Percentiles rank a stretch among this genome's conserved stretches.
Conservation (phyloP, 2,113 vertebrate species). For the Sander vitreus region DNA sequence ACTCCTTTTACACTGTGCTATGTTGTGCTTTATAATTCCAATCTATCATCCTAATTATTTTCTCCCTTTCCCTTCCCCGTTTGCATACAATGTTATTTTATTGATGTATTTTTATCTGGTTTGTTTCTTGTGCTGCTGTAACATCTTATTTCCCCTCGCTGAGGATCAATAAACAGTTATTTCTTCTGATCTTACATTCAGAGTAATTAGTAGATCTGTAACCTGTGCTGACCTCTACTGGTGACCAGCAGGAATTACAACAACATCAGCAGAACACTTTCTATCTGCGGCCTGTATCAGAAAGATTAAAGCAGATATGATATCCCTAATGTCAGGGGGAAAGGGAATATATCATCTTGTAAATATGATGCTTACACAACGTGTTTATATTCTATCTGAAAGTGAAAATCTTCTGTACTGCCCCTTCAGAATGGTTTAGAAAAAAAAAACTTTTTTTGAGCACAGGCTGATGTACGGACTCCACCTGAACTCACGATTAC, state of each 20-base stretch:
- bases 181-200: background rate
- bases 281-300: background rate
- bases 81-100: too few species aligned
- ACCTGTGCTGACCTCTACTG: background rate
- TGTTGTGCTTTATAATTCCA: too few species aligned
- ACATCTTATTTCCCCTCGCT: too few species aligned
- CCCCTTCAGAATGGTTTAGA: background rate
- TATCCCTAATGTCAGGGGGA: background rate
- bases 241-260: background rate
- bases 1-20: too few species aligned
- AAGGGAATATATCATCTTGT: background rate
- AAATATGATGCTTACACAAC: background rate
- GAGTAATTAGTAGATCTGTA: background rate
- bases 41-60: too few species aligned
- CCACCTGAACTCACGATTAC: background rate
- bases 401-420: background rate
- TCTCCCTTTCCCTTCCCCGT: too few species aligned
- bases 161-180: too few species aligned
- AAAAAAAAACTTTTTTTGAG: background rate
- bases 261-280: background rate
- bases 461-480: background rate
- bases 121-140: too few species aligned
- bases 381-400: background rate
- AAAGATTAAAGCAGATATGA: background rate
- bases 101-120: too few species aligned